Evolutionary conservation across 2,797 vertebrate genomes (phyloP), one percentile per base, ranked within the genome.

Genomic region (Astyanax mexicanus): DNA sequence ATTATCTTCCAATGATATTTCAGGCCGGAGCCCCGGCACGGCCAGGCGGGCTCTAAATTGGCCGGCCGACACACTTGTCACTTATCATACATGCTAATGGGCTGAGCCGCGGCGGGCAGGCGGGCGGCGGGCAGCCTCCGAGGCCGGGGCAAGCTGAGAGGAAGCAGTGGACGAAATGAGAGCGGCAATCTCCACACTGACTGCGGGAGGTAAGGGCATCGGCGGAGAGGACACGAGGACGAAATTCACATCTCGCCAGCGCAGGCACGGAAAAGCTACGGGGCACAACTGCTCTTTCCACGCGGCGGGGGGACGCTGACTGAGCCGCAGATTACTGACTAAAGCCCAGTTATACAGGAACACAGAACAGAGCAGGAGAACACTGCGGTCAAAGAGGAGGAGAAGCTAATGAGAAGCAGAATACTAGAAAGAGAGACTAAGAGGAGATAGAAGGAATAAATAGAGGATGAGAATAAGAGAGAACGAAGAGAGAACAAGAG

Each of bases 61-160:
- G 79, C 80, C 73, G 60, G 77, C 74, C 49, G 76, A 81, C 84
- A 75, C 73, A 52, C 74, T 67, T 81, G 0, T 72, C 78, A 84
- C 87, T 84, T 82, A 85, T 81, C 84, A 83, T 79, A 80, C 85
- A 85, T 85, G 84, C 83, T 87, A 84, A 85, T 84, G 77, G 76
- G 35, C 75, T 7, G 67, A 55, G 47, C 51, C 77, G 32, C 69
- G 58, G 64, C 62, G 37, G 82, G 81, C 71, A 72, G 72, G 68
- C 51, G 37, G 62, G 32, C 67, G 49, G 72, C 57, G 71, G 67
- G 72, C 54, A 68, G 47, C 42, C 72, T 68, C 73, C 71, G 73
- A 58, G 45, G 55, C 61, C 57, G 21, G 51, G 66, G 67, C 77
- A 72, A 74, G 60, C 71, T 72, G 77, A 67, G 70, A 66, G 47